phyloP scores from a whole-genome alignment of 35 echinoderm and acorn worm genomes.

The Strongylocentrotus purpuratus region DNA sequence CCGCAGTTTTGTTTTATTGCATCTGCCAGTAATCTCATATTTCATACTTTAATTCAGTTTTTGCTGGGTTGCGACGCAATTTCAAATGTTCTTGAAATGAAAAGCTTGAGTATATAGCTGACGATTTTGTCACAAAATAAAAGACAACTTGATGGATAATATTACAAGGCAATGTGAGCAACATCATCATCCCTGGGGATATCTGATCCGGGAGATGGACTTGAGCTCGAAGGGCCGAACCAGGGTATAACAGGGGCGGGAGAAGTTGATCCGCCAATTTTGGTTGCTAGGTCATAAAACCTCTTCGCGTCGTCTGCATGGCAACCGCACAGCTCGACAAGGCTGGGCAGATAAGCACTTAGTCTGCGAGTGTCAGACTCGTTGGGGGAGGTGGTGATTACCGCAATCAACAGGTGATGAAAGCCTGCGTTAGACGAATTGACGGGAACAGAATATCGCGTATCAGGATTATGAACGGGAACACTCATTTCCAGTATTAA shows the following conservation, averaged over 20 bases:
- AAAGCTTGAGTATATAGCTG: too few relatives aligned
- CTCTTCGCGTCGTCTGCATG: neutral
- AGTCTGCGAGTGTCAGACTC: neutral
- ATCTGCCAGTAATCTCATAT: too few relatives aligned
- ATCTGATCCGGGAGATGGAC: neutral
- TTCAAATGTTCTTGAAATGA: neutral
- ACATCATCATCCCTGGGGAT: neutral
- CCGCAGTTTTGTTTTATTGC: too few relatives aligned
- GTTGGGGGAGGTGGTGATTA: neutral
- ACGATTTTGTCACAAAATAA: neutral
- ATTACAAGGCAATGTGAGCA: neutral
- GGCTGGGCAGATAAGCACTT: neutral
- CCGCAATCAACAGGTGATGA: too few relatives aligned
- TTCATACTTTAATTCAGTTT: too few relatives aligned
- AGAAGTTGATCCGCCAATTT: neutral
- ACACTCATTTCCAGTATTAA: too few relatives aligned
- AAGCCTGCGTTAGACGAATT: too few relatives aligned
- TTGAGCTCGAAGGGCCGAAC: neutral
- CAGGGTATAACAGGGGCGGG: neutral
- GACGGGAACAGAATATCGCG: too few relatives aligned
- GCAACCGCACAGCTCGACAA: neutral
- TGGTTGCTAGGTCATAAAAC: conserved; percentile 17
- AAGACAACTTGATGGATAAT: neutral
- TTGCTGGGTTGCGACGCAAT: too few relatives aligned
- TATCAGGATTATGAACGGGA: too few relatives aligned